phyloP scores from a whole-genome alignment of 1,140 invertebrate genomes.

The Aradophagus sp. region DNA sequence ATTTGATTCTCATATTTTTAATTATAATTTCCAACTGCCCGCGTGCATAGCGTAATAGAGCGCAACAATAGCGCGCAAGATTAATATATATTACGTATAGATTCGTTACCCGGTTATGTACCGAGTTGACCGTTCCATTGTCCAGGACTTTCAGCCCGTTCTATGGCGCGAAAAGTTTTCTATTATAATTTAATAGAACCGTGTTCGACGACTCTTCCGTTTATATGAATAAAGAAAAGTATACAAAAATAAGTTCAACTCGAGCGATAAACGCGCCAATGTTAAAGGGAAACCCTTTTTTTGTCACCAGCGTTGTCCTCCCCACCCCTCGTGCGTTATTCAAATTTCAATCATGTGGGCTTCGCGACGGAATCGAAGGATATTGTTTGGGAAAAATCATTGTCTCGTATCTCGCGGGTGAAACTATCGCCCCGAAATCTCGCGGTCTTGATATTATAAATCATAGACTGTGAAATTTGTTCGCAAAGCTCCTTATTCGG shows the following conservation, averaged over 20 bases:
- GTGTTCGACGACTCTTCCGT: conserved; percentile 44
- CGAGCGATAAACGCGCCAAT: no score
- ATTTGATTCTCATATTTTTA: conserved; percentile 30
- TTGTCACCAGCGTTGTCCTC: no score
- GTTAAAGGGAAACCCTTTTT: no score
- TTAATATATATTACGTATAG: conserved; percentile 45
- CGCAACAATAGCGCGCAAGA: conserved; percentile 29
- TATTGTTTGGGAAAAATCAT: no score
- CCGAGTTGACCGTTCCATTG: conserved; percentile 45
- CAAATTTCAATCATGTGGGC: no score
- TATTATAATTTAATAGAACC: conserved; percentile 46
- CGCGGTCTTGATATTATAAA: conserved; percentile 24
- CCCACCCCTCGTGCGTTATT: no score
- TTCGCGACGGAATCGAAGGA: background rate
- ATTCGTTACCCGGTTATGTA: conserved; percentile 46
- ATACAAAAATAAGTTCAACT: conserved; percentile 16
- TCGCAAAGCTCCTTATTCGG: conserved; percentile 29
- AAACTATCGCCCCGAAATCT: background rate
- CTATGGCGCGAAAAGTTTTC: conserved; percentile 29
- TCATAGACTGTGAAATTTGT: conserved; percentile 21
- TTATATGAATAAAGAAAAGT: conserved; percentile 26
- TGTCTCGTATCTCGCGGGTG: background rate
- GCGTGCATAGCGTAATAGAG: conserved; percentile 20
- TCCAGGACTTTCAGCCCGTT: conserved; percentile 35
- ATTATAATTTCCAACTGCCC: conserved; percentile 10